Percentiles rank a stretch among this genome's conserved stretches.
Evolutionary conservation across 2,888 invertebrate genomes (phyloP).

Genomic region (Drosophila incognita): DNA sequence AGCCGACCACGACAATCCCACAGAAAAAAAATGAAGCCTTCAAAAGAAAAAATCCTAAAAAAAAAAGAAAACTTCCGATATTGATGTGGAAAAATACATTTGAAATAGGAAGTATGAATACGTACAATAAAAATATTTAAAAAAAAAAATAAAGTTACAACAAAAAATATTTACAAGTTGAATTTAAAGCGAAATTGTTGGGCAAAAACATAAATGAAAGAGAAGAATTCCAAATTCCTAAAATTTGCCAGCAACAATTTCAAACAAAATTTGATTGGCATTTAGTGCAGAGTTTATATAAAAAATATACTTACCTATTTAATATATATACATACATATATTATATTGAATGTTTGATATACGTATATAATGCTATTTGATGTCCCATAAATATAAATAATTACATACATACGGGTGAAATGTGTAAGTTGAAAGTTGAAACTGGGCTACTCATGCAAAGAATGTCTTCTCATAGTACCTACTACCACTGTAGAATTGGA

Average conservation of each 20-base stretch:
- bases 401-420: constrained; percentile 9
- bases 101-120: constrained; percentile 41
- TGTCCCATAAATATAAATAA: constrained; percentile 49
- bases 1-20: constrained; percentile 82
- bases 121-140: constrained; percentile 44
- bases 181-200: constrained; percentile 49
- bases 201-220: constrained; percentile 22
- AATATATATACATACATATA: constrained; percentile 44
- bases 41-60: constrained; percentile 35
- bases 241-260: constrained; percentile 49
- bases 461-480: constrained; percentile 25
- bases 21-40: constrained; percentile 82
- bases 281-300: constrained; percentile 65
- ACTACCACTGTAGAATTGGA: constrained; percentile 14
- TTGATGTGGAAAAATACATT: constrained; percentile 42
- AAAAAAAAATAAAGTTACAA: background rate
- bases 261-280: constrained; percentile 56
- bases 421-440: background rate
- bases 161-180: constrained; percentile 58
- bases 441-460: constrained; percentile 6
- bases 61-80: constrained; percentile 19
- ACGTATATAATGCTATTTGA: constrained; percentile 65
- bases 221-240: constrained; percentile 47
- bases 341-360: constrained; percentile 73
- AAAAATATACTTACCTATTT: constrained; percentile 36